Conservation (phyloP, 2,797 vertebrate species). For the Hylomyscus alleni region DNA sequence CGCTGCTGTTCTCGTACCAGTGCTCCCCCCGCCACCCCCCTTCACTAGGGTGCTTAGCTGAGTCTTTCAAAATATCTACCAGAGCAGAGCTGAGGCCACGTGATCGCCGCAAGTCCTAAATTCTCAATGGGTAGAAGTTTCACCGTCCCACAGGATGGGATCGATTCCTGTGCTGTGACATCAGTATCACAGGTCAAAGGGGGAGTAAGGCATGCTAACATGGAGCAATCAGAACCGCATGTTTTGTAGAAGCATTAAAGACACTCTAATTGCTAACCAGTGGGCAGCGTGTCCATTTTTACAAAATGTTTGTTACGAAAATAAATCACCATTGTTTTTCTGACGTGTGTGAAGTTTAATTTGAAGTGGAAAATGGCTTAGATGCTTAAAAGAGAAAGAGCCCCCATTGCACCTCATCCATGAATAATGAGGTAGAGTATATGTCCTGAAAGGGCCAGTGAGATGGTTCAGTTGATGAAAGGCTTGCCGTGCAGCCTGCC, state of each 20-base stretch:
- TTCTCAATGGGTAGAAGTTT: slow-evolving; percentile 9
- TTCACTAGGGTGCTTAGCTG: neutral
- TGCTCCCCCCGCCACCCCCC: neutral
- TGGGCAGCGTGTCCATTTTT: slow-evolving; percentile 18
- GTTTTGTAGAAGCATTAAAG: slow-evolving; percentile 3
- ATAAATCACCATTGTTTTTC: slow-evolving; percentile 21
- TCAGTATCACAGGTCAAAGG: neutral
- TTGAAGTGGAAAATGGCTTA: slow-evolving; percentile 6
- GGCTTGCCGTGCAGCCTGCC: neutral
- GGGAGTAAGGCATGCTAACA: slow-evolving; percentile 8
- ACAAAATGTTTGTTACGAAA: slow-evolving; percentile 20
- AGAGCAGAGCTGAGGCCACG: neutral
- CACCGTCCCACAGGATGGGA: slow-evolving; percentile 1
- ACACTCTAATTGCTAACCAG: slow-evolving; percentile 12
- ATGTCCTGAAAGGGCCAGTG: neutral
- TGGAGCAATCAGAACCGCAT: neutral
- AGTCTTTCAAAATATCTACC: neutral
- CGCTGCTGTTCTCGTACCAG: neutral
- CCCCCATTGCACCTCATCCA: neutral
- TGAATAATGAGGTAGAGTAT: neutral
- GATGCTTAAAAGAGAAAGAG: neutral
- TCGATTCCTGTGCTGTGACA: neutral
- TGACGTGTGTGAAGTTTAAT: slow-evolving; percentile 36
- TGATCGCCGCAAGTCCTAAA: neutral
- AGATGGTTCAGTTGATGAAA: neutral